These are phyloP conservation scores for Smittia aterrima DNA, from an alignment of 2,888 invertebrate genomes.

Conservation along the genomic window DNA sequence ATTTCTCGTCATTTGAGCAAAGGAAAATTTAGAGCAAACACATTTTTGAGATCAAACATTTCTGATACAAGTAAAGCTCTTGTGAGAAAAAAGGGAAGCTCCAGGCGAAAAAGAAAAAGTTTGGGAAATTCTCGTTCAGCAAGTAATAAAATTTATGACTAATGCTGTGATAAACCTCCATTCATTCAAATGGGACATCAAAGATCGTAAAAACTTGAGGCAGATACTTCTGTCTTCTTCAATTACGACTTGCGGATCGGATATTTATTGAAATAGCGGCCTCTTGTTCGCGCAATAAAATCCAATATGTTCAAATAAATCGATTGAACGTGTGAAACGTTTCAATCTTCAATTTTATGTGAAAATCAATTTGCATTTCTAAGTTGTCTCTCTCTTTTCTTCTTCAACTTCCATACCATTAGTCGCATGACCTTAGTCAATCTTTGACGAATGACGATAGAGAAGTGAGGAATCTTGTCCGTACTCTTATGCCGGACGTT, in stretches of 20 bases:
- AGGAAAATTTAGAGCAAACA: not conserved
- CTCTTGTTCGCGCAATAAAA: not conserved
- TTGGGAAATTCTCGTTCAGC: not conserved
- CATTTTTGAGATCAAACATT: not conserved
- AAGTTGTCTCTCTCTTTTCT: too few relatives aligned
- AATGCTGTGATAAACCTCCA: not conserved
- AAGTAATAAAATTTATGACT: conserved; percentile 2
- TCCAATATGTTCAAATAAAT: not conserved
- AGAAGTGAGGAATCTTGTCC: too few relatives aligned
- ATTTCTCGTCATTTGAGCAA: not conserved
- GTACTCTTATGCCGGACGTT: too few relatives aligned
- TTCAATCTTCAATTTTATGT: not conserved
- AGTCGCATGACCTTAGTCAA: too few relatives aligned
- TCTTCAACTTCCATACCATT: too few relatives aligned
- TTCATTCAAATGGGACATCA: not conserved
- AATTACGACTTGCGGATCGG: not conserved
- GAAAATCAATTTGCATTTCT: too few relatives aligned
- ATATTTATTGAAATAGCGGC: not conserved
- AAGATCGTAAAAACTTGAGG: not conserved
- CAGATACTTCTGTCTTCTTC: not conserved
- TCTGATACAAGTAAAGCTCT: not conserved
- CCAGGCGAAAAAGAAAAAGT: not conserved
- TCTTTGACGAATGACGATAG: too few relatives aligned
- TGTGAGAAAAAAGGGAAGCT: not conserved
- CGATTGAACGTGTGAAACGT: not conserved